Conservation (phyloP, 2,113 vertebrate species). For the Mirza zaza region DNA sequence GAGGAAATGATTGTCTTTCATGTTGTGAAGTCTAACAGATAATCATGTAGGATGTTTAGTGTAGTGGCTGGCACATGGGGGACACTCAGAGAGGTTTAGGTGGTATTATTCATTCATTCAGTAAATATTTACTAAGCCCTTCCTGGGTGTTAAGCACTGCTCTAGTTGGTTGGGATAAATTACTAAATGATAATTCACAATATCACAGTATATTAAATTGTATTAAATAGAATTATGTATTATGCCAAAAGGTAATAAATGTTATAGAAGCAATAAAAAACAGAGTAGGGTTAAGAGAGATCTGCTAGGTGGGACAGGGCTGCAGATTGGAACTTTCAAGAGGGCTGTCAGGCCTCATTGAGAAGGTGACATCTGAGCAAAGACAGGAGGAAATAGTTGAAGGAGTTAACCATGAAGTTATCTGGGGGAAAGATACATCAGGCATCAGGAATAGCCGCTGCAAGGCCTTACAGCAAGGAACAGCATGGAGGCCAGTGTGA, state of each 20-base stretch:
- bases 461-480: background rate
- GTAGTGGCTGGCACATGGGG: background rate
- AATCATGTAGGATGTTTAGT: background rate
- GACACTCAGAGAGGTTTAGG: background rate
- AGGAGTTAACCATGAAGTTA: background rate
- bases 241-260: background rate
- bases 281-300: background rate
- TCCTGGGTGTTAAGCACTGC: background rate
- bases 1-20: background rate
- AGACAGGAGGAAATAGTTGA: background rate
- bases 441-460: background rate
- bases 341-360: background rate
- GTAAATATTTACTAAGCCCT: background rate
- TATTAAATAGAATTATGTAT: background rate
- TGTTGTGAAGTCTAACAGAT: background rate
- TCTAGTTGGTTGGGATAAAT: background rate
- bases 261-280: background rate
- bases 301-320: background rate
- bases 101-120: background rate
- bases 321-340: background rate
- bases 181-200: background rate
- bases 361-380: background rate
- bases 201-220: background rate
- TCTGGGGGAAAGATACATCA: background rate
- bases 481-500: background rate